A percentile compares a stretch with the other conserved stretches of the same genome.
These are phyloP conservation scores for Picus viridis DNA, from an alignment of 2,797 vertebrate species.

Conservation along the genomic window DNA sequence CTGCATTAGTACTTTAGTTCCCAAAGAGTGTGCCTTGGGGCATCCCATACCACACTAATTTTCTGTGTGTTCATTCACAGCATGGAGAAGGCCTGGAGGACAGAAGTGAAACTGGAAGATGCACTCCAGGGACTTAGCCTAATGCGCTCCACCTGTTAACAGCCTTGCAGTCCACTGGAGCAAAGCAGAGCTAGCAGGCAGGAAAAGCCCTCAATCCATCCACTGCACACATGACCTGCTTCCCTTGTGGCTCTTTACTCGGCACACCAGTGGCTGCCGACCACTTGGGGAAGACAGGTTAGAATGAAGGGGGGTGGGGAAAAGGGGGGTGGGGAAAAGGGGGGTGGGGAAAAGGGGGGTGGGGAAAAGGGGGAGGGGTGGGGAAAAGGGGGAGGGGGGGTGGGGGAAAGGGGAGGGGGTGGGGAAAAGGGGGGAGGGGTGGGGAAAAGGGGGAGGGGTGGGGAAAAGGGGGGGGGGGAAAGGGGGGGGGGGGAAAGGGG, in stretches of 20 bases:
- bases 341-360: too few relatives aligned
- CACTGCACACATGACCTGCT: not conserved
- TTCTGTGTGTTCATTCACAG: not conserved
- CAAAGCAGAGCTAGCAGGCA: not conserved
- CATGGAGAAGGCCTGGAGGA: not conserved
- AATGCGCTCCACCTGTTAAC: not conserved
- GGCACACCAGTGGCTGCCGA: not conserved
- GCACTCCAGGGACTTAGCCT: not conserved
- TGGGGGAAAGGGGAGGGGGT: too few relatives aligned
- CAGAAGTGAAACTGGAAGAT: not conserved
- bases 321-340: too few relatives aligned
- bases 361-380: too few relatives aligned
- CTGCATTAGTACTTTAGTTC: not conserved
- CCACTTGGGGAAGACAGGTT: not conserved
- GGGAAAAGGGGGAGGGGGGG: too few relatives aligned
- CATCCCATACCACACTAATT: not conserved
- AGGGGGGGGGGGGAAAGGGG: too few relatives aligned
- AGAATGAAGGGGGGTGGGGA: too few relatives aligned
- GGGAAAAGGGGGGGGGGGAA: too few relatives aligned
- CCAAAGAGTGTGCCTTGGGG: accelerated
- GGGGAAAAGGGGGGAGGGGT: too few relatives aligned
- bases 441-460: too few relatives aligned
- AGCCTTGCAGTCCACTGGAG: not conserved
- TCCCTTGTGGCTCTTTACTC: not conserved
- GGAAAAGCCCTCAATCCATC: not conserved